Evolutionary conservation across 2,113 vertebrate genomes (phyloP), one percentile per base, ranked within the genome.

Genomic region (Gavialis gangeticus): DNA sequence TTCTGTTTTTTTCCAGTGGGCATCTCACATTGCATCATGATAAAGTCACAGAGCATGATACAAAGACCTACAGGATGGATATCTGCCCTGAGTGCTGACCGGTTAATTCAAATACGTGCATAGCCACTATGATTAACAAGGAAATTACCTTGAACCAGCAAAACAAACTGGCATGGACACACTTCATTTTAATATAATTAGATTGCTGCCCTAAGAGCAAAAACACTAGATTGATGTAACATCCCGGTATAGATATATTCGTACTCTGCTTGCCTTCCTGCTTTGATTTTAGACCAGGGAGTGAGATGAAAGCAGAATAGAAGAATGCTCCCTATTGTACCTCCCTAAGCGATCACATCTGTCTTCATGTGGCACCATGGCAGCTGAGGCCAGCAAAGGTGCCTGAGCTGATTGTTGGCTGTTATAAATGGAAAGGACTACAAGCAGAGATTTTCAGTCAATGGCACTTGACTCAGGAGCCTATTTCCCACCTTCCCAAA

Each of bases 371-470:
- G 93, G 83, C 0, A 14, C 84, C 77, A 19, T 64, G 82, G 95
- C 93, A 96, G 95, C 93, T 95, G 95, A 91, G 93, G 90, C 88
- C 90, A 96, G 88, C 77, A 95, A 75, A 95, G 93, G 93, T 96
- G 93, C 67, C 13, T 4, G 63, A 94, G 84, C 88, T 94, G 79
- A 91, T 96, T 96, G 96, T 93, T 91, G 93, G 91, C 90, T 91
- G 88, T 88, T 94, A 94, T 77, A 95, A 91, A 94, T 94, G 82
- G 85, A 96, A 95, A 94, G 21, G 66, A 55, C 30, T 64, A 37
- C 1, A 0, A 67, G 73, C 56, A 91, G 60, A 16, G 93, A 93
- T 96, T 96, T 94, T 94, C 86, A 95, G 85, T 95, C 90, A 96
- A 55, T n/a, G 77, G 8, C 27, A 63, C 69, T 93, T 87, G 88